Conservation (phyloP, 37 sponge, comb jelly and placozoan genomes). For the Eunapius fragilis region DNA sequence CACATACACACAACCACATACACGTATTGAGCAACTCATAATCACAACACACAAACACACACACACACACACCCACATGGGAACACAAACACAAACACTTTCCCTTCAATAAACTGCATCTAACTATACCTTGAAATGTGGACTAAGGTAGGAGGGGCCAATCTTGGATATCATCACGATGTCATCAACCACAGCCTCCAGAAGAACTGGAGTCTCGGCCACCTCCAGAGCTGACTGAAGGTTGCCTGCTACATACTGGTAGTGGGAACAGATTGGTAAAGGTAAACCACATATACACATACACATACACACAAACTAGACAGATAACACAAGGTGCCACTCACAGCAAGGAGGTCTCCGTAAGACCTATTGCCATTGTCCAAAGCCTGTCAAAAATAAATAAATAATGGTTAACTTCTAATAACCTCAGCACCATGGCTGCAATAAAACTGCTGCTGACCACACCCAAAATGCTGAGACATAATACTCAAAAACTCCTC, state of each 20-base stretch:
- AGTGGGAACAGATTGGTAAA: background rate
- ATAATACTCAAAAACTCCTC: too few relatives aligned
- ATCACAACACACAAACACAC: background rate
- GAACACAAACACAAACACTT: background rate
- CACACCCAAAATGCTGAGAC: too few relatives aligned
- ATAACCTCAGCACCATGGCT: too few relatives aligned
- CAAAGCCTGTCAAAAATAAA: background rate
- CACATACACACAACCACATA: background rate
- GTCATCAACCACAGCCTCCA: conserved; percentile 68
- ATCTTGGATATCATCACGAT: conserved; percentile 48
- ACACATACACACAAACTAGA: background rate
- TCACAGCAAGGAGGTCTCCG: background rate
- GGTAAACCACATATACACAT: background rate
- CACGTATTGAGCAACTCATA: background rate
- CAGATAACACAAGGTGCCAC: background rate
- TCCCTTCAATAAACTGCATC: background rate
- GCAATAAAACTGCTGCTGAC: too few relatives aligned
- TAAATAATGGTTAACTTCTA: too few relatives aligned
- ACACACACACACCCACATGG: background rate
- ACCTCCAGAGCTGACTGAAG: conserved; percentile 53
- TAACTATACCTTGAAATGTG: conserved; percentile 60
- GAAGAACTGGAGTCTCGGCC: conserved; percentile 65
- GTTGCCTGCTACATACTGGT: conserved; percentile 46
- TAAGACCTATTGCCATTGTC: background rate
- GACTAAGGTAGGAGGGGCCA: conserved; percentile 43